A percentile compares a stretch with the other conserved stretches of the same genome.
Conservation (phyloP, 2,888 invertebrate genomes). For the Caprella mutica region DNA sequence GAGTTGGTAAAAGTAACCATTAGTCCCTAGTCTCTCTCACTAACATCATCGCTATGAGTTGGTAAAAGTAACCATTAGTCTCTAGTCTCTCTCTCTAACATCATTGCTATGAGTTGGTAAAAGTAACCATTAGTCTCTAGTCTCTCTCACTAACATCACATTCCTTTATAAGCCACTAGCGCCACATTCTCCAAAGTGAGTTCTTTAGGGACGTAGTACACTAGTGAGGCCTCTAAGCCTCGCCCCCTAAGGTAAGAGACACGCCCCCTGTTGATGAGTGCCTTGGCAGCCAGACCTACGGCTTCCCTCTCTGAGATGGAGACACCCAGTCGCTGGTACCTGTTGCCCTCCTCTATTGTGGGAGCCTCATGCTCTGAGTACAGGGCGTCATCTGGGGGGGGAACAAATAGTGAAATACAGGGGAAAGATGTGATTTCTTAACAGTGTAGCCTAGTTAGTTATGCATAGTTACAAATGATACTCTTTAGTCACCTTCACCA, state of each 20-base stretch:
- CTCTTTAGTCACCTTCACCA: not conserved
- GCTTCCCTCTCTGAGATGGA: not conserved
- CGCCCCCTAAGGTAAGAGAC: not conserved
- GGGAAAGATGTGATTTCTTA: no score
- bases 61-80: no score
- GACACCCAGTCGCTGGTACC: not conserved
- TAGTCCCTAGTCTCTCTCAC: no score
- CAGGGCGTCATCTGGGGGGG: no score
- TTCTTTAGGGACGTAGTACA: slow-evolving; percentile 17
- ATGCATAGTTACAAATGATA: not conserved
- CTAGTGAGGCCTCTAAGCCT: slow-evolving; percentile 2
- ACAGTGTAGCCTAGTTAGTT: not conserved
- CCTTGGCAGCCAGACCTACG: slow-evolving; percentile 1
- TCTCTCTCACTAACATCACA: no score
- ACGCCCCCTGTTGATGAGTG: not conserved
- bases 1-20: no score
- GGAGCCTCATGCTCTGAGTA: not conserved
- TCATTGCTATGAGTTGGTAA: no score
- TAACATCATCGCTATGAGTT: no score
- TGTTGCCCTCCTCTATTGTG: not conserved
- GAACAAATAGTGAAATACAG: no score
- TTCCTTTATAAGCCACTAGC: slow-evolving; percentile 6
- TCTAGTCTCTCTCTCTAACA: no score
- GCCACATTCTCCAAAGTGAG: slow-evolving; percentile 24
- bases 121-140: no score